phyloP scores from a whole-genome alignment of 1,140 invertebrate species.

The Psilanteris sp. region DNA sequence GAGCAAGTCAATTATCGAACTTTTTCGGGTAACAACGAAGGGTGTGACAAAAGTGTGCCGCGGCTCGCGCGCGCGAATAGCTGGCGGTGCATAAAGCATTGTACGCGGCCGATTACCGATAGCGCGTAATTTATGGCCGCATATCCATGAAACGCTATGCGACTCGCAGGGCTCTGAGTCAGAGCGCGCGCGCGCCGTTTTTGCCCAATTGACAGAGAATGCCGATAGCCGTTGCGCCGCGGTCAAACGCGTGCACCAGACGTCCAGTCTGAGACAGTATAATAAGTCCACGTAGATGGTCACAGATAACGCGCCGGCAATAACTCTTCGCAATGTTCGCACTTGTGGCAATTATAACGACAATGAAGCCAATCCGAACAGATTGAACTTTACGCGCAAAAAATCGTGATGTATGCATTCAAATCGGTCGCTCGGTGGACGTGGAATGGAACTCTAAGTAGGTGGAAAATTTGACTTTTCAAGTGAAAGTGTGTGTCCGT shows the following conservation, averaged over 20 bases:
- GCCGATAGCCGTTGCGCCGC: slow-evolving; percentile 65
- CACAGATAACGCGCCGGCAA: slow-evolving; percentile 47
- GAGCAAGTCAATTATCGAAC: slow-evolving; percentile 53
- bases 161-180: slow-evolving; percentile 66
- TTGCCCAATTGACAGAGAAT: slow-evolving; percentile 73
- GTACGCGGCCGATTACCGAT: slow-evolving; percentile 74
- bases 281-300: slow-evolving; percentile 59
- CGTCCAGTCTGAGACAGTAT: slow-evolving; percentile 52
- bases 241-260: slow-evolving; percentile 51
- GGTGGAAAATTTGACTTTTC: slow-evolving; percentile 8
- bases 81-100: slow-evolving; percentile 53
- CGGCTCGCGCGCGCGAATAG: slow-evolving; percentile 32
- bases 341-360: slow-evolving; percentile 60
- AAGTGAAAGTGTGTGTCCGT: too few relatives aligned
- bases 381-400: slow-evolving; percentile 6
- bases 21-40: slow-evolving; percentile 40
- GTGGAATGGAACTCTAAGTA: neutral
- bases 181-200: slow-evolving; percentile 72
- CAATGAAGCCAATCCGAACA: slow-evolving; percentile 31
- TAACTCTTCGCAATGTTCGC: slow-evolving; percentile 59
- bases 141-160: slow-evolving; percentile 74
- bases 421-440: neutral
- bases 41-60: slow-evolving; percentile 62
- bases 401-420: slow-evolving; percentile 17
- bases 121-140: slow-evolving; percentile 77